Evolutionary conservation across 37 sponge, comb jelly and placozoan species (phyloP), one percentile per base, ranked within the genome.

Genomic region (Hormiphora californensis): DNA sequence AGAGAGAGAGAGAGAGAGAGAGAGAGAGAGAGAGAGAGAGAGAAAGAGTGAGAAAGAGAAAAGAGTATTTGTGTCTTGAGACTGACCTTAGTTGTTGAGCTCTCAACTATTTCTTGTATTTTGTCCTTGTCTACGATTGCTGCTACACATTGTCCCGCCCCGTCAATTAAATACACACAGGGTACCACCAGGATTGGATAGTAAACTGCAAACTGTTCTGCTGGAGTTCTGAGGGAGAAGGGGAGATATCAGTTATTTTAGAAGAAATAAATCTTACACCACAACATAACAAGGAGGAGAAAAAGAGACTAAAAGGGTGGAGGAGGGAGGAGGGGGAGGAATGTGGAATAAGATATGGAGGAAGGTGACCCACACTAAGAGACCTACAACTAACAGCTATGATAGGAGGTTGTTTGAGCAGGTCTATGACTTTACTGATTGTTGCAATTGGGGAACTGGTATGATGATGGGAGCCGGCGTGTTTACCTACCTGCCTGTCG

Each of bases 141-240:
- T 22, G 81, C 81, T 4, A 73, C 28, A 36, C 38, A 36, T 5
- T 43, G 46, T 22, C 81, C 81, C 9, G 5, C 38, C 0, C 81
- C 81, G 46, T 73, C 35, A 9, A 73, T 40, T 8, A 73, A 4
- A 33, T 73, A 73, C 4, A 73, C 22, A 21, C 46, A 73, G 23
- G 81, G 81, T 1, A 73, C 81, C 15, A 73, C 44, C 25, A 73
- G 38, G n/a, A 73, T 73, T n/a, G 81, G 81, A 19, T 73, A 73
- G 46, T 73, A 73, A 7, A 73, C 81, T 15, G 81, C 8, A 28
- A 73, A 73, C 81, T 73, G 81, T 30, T 73, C 17, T n/a, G n/a
- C n/a, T n/a, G n/a, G n/a, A n/a, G n/a, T n/a, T n/a, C n/a, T n/a
- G n/a, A n/a, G n/a, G n/a, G n/a, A n/a, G n/a, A n/a, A n/a, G n/a